These are phyloP conservation scores for Drosophila athabasca DNA, from an alignment of 1,140 invertebrate species.

Conservation along the genomic window DNA sequence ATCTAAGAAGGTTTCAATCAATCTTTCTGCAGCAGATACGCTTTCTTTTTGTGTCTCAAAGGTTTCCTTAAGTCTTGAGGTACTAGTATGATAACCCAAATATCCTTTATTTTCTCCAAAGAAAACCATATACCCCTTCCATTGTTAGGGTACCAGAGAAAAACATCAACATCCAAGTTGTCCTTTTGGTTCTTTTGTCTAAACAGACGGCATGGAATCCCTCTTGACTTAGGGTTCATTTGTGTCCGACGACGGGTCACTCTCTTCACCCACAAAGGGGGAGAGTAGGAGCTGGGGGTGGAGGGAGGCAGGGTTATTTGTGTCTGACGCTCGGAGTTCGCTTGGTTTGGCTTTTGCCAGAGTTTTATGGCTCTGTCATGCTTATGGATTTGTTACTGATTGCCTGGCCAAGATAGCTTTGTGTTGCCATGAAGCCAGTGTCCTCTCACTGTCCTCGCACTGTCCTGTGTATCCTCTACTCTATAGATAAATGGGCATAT, in stretches of 20 bases:
- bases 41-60: too few relatives aligned
- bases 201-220: slow-evolving; percentile 40
- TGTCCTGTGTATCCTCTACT: slow-evolving; percentile 31
- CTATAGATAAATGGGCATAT: slow-evolving; percentile 66
- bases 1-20: too few relatives aligned
- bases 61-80: too few relatives aligned
- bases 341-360: slow-evolving; percentile 40
- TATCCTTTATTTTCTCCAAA: neutral
- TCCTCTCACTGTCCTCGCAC: slow-evolving; percentile 17
- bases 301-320: slow-evolving; percentile 22
- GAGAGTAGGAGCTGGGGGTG: neutral
- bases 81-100: neutral
- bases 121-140: neutral
- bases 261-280: slow-evolving; percentile 20
- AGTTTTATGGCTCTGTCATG: slow-evolving; percentile 75
- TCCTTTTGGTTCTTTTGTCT: slow-evolving; percentile 29
- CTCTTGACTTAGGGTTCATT: slow-evolving; percentile 57
- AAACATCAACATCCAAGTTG: slow-evolving; percentile 40
- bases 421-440: slow-evolving; percentile 31
- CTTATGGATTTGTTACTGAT: slow-evolving; percentile 79
- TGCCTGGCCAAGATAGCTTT: slow-evolving; percentile 66
- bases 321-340: slow-evolving; percentile 19
- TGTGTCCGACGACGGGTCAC: slow-evolving; percentile 47
- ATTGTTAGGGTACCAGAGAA: slow-evolving; percentile 1
- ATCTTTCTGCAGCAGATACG: too few relatives aligned